Evolutionary conservation across 2,113 vertebrate species (phyloP), one percentile per base, ranked within the genome.

Genomic region (Chloebia gouldiae): DNA sequence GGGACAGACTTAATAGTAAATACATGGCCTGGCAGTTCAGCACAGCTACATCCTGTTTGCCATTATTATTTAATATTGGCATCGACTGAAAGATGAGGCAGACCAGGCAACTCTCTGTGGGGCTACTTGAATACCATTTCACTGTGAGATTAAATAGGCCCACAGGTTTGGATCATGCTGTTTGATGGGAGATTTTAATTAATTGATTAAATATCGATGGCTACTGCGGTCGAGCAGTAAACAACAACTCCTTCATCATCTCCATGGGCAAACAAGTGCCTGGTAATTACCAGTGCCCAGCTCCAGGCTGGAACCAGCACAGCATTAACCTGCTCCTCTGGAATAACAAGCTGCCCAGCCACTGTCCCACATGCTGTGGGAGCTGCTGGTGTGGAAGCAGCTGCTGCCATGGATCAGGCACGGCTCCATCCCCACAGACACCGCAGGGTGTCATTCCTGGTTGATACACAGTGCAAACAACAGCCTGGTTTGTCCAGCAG

Each of bases 51-150:
- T 88, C 90, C 93, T 88, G 66, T 65, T 61, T 68, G 57, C 70
- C 28, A 15, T 92, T 81, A 77, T 94, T 78, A 93, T 90, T 95
- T 91, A 91, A 96, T 87, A 75, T 28, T 50, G 57, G 85, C 87
- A 96, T 96, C 9, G 66, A 93, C 7, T 72, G 81, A 81, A 71
- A 82, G 90, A 72, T 90, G 88, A 94, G 78, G 70, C 81, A 90
- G 88, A 87, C 11, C 87, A 90, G 81, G 75, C 84, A 72, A 44
- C 47, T 68, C 96, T 93, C 92, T 30, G 53, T 15, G 75, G 87
- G 85, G 37, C n/a, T 60, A 39, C 81, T n/a, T 49, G 49, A 94
- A 87, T n/a, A 79, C 44, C 73, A 33, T 82, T 87, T 72, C 75
- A 53, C 72, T 53, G 19, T 4, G 78, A 93, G 70, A 93, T 87